phyloP scores from a whole-genome alignment of 2,888 invertebrate genomes.

The Nudaria mundana region DNA sequence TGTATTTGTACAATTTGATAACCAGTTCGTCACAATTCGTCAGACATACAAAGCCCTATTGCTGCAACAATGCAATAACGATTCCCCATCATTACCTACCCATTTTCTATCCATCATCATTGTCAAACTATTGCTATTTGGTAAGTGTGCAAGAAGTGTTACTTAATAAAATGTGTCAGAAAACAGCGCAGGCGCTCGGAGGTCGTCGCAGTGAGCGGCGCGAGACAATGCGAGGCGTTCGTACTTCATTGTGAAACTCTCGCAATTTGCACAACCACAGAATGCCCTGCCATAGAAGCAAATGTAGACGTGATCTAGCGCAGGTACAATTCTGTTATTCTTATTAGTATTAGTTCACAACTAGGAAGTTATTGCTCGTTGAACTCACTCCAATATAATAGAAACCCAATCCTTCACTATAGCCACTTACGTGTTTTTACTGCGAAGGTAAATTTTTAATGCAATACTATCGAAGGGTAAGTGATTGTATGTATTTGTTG shows the following conservation, averaged over 20 bases:
- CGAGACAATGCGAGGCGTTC: slow-evolving; percentile 76
- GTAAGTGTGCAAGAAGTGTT: slow-evolving; percentile 28
- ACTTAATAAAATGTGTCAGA: slow-evolving; percentile 54
- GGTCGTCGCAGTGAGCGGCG: slow-evolving; percentile 77
- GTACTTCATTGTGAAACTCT: slow-evolving; percentile 75
- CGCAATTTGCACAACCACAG: slow-evolving; percentile 68
- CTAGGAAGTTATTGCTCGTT: slow-evolving; percentile 24
- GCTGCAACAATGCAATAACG: background rate
- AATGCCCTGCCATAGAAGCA: slow-evolving; percentile 50
- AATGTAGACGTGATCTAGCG: slow-evolving; percentile 38
- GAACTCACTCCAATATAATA: slow-evolving; percentile 1
- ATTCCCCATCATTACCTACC: background rate
- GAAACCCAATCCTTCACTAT: background rate
- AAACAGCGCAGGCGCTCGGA: slow-evolving; percentile 54
- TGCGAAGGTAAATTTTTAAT: slow-evolving; percentile 15
- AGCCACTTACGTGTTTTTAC: slow-evolving; percentile 5
- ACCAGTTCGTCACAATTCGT: too few species aligned
- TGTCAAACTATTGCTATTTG: slow-evolving; percentile 3
- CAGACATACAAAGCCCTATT: too few species aligned
- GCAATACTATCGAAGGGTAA: slow-evolving; percentile 11
- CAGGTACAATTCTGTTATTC: slow-evolving; percentile 28
- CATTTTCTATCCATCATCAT: background rate
- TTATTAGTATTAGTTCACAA: slow-evolving; percentile 24
- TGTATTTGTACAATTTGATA: too few species aligned
- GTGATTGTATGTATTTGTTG: slow-evolving; percentile 16